Evolutionary conservation across 1,140 invertebrate genomes (phyloP), one percentile per base, ranked within the genome.

Genomic region (Camponotus pennsylvanicus): DNA sequence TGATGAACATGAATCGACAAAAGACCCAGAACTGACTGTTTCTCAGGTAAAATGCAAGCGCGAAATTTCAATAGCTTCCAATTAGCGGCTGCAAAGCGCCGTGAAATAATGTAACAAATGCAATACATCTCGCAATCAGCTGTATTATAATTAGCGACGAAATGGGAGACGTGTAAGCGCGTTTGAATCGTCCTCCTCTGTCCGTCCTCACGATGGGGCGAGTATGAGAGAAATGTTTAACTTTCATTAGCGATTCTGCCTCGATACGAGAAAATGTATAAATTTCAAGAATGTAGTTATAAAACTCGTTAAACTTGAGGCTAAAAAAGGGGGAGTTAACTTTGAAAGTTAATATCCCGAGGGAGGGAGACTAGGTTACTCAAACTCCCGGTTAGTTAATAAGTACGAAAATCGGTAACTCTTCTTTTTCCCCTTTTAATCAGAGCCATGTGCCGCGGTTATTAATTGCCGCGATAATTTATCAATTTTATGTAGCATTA

Each of bases 221-320:
- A 52, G 3, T n/a, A 8, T 15, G 57, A 32, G 15, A 42, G 21
- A 37, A 37, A 79, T 8, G 45, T 9, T 78, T 32, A 15, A 40
- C 49, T 55, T 69, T 40, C 34, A 52, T 79, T 37, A n/a, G 13
- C 27, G 32, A 32, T 13, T 11, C n/a, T 7, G 2, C 27, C 4
- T 27, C 57, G 37, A 18, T 34, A 37, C 21, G 64, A 40, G 77
- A 13, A 80, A 80, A 70, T 37, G 77, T 55, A 70, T 80, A 15
- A 70, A 80, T 70, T 80, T 69, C 45, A 40, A 8, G 64, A 79
- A 45, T 45, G 27, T 27, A 79, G 77, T 40, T 79, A 34, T 40
- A 45, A 79, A 80, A 70, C 64, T 80, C 64, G 64, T 80, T 80
- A 80, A 66, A 78, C 27, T 64, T 15, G 64, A 69, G 55, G 71